Base-by-base conservation (phyloP, 2,797 vertebrate genomes). In the Micropoecilia bifurca region DNA sequence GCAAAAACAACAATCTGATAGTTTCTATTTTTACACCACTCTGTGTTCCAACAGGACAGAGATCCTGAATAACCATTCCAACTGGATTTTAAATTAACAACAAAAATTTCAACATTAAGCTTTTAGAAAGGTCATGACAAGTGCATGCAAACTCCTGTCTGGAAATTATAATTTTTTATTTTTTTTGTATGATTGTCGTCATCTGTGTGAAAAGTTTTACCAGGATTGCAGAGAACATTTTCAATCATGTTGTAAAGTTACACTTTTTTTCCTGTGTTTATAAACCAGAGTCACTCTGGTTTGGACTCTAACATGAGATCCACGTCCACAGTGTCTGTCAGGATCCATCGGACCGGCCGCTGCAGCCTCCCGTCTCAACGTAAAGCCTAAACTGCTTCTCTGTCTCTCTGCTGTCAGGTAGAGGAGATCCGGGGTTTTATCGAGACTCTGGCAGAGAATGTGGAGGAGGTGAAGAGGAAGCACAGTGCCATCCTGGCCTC, bases 381-480 rank as follows among this genome's bases (percentile, higher is more conserved):
- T 3, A 78, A 75, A 33, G 53, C 83, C 75, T 88, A 57, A 89
- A 83, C 75, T 71, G 69, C 57, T 78, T 75, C 46, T 80, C 46
- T 30, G 28, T 78, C 55, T 74, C 41, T 75, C 48, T 87, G 14
- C 48, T 39, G 22, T 72, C 86, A 99, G 98, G 98, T 99, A 91
- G 98, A 99, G 87, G 98, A 99, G 95, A 99, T 99, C 82, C 96
- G 97, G 2, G 96, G 97, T 53, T 98, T 96, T 90, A 99, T 98
- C 1, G 97, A 99, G 90, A 97, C 97, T 80, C 96, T 99, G 79
- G 95, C 97, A 0, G 98, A 99, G 92, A 99, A 98, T 0, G 98
- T 99, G 78, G 97, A 99, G 83, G 98, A 99, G 93, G 97, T 99
- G 90, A 99, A 99, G 91, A 95, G 97, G 93, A 98, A 98, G 88